phyloP scores from a whole-genome alignment of 92 coral and sea anemone species.

The Heliopora coerulea region DNA sequence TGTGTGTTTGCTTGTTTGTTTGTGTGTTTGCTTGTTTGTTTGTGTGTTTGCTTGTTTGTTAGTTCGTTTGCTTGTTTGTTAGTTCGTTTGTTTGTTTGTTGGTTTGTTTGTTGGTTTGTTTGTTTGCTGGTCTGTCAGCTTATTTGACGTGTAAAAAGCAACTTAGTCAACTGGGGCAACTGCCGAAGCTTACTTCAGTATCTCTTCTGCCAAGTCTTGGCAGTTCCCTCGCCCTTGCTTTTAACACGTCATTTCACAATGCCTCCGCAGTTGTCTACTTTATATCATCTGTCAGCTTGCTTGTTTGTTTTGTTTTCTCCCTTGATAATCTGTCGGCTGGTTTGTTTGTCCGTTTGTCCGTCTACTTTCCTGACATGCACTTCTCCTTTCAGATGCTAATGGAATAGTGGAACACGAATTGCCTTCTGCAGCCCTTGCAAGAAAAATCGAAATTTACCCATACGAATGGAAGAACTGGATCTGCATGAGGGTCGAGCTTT shows the following conservation, averaged over 20 bases:
- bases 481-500: conserved; percentile 78
- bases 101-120: neutral
- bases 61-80: no score
- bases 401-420: conserved; percentile 58
- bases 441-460: conserved; percentile 72
- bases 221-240: no score
- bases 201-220: no score
- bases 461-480: conserved; percentile 66
- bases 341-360: neutral
- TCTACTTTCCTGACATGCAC: neutral
- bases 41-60: neutral
- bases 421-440: conserved; percentile 68
- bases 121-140: neutral
- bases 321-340: neutral
- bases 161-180: no score
- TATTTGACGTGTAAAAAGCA: neutral
- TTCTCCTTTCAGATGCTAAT: conserved; percentile 59
- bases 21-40: neutral
- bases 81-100: neutral
- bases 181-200: no score
- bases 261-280: no score
- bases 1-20: neutral
- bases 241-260: no score
- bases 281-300: no score
- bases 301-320: neutral